Conservation (phyloP, 2,113 vertebrate species). For the Sinocyclocheilus maitianheensis region DNA sequence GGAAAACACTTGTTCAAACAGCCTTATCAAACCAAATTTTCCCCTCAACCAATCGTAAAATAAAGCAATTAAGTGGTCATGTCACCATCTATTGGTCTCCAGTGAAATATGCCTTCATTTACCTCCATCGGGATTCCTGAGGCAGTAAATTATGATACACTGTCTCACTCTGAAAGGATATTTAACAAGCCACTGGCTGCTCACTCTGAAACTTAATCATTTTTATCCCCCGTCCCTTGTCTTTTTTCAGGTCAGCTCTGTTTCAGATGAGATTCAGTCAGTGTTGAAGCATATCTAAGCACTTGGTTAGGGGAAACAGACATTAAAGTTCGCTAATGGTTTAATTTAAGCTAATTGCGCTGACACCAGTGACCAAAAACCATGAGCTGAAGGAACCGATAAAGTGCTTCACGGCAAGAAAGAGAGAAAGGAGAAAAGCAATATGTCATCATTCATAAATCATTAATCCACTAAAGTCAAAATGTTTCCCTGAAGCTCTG, state of each 20-base stretch:
- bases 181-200: constrained; percentile 50
- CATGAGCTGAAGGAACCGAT: not conserved
- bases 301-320: constrained; percentile 28
- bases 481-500: constrained; percentile 30
- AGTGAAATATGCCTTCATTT: constrained; percentile 43
- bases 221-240: constrained; percentile 23
- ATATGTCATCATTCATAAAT: constrained; percentile 38
- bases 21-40: constrained; percentile 48
- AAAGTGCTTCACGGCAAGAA: not conserved
- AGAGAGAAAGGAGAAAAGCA: not conserved
- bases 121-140: constrained; percentile 31
- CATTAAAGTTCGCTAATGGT: constrained; percentile 43
- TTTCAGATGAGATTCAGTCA: constrained; percentile 33
- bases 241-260: constrained; percentile 44
- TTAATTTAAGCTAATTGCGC: constrained; percentile 37
- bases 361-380: not conserved
- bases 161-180: constrained; percentile 45
- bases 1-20: constrained; percentile 46
- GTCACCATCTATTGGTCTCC: constrained; percentile 46
- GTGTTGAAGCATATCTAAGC: constrained; percentile 27
- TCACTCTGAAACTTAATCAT: constrained; percentile 24
- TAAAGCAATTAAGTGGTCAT: constrained; percentile 39
- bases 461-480: constrained; percentile 26
- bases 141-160: constrained; percentile 39
- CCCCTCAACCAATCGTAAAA: constrained; percentile 47